Evolutionary conservation across 2,888 invertebrate genomes (phyloP).

Genomic region (Drosophila prolongata): DNA sequence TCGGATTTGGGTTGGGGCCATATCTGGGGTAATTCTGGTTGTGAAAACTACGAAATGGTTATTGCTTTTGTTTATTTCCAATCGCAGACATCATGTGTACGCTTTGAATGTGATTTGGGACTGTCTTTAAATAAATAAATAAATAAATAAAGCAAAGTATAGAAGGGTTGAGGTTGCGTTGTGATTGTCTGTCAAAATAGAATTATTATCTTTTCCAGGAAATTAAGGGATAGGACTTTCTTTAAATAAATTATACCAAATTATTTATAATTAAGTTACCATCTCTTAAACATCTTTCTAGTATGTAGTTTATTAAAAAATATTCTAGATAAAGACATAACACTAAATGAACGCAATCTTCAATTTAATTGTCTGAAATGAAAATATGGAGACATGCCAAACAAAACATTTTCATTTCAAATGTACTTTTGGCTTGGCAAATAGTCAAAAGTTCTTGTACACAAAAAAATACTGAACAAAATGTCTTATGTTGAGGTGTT

Average conservation of each 20-base stretch:
- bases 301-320: no score
- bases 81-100: conserved; percentile 21
- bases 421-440: conserved; percentile 22
- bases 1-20: neutral
- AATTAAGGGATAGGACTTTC: neutral
- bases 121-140: conserved; percentile 37
- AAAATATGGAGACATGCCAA: conserved; percentile 13
- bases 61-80: conserved; percentile 44
- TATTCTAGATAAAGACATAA: no score
- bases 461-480: neutral
- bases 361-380: conserved; percentile 10
- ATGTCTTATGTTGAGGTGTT: conserved; percentile 18
- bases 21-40: conserved; percentile 27
- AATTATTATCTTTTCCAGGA: conserved; percentile 1
- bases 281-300: no score
- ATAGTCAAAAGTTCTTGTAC: conserved; percentile 37
- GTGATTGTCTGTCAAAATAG: conserved; percentile 36
- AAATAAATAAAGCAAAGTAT: conserved; percentile 32
- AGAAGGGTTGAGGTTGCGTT: neutral
- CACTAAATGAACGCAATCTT: neutral
- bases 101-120: conserved; percentile 11
- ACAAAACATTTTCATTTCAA: conserved; percentile 7
- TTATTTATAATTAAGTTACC: no score
- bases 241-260: no score
- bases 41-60: conserved; percentile 25